Evolutionary conservation across 2,888 invertebrate species (phyloP).

Genomic region (Eupithecia subumbrata): DNA sequence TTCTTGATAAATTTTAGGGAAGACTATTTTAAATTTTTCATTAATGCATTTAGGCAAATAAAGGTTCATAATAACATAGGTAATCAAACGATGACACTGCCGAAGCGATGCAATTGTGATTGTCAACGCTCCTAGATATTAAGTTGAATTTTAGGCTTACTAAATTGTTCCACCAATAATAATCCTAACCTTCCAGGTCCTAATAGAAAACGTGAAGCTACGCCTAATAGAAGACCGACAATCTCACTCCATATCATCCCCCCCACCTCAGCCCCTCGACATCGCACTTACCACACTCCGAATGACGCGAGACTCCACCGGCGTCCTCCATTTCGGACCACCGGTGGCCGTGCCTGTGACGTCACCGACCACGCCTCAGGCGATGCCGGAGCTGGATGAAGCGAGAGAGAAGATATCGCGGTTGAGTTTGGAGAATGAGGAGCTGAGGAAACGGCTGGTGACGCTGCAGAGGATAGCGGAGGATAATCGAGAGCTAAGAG

Average conservation of each 20-base stretch:
- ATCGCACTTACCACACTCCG: conserved; percentile 88
- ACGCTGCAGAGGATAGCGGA: conserved; percentile 81
- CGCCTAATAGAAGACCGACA: conserved; percentile 93
- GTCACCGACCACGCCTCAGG: conserved; percentile 63
- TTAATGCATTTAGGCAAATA: no score
- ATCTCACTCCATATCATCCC: conserved; percentile 89
- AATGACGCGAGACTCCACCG: conserved; percentile 88
- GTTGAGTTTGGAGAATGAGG: conserved; percentile 77
- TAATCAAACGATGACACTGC: no score
- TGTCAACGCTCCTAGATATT: no score
- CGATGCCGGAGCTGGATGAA: conserved; percentile 75
- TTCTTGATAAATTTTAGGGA: no score
- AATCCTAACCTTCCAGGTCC: conserved; percentile 80
- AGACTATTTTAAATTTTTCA: no score
- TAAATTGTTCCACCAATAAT: no score
- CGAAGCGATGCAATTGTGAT: no score
- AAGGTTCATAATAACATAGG: no score
- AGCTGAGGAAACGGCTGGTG: conserved; percentile 74
- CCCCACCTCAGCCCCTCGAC: conserved; percentile 91
- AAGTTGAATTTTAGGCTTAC: no score
- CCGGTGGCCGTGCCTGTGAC: conserved; percentile 61
- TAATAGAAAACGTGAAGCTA: conserved; percentile 89
- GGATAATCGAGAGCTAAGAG: conserved; percentile 79
- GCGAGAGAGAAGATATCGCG: conserved; percentile 69
- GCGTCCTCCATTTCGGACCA: conserved; percentile 89